phyloP scores from a whole-genome alignment of 2,113 vertebrate species.

The Paracanthobrama guichenoti region DNA sequence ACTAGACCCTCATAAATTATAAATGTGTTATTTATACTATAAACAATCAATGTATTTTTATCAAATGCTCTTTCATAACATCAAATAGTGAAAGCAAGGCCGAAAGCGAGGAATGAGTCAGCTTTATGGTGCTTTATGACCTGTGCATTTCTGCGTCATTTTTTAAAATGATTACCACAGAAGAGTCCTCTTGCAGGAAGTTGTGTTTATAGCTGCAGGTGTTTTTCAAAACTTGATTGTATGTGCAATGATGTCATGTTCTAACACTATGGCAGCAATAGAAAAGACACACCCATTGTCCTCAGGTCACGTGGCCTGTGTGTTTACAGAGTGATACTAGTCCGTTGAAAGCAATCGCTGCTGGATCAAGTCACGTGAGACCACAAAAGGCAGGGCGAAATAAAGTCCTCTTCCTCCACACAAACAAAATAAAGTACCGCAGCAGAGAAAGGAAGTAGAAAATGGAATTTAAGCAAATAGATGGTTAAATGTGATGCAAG shows the following conservation, averaged over 20 bases:
- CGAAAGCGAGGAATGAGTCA: background rate
- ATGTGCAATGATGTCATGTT: slow-evolving; percentile 63
- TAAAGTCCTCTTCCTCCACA: slow-evolving; percentile 31
- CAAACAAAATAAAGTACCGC: slow-evolving; percentile 2
- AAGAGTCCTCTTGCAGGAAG: slow-evolving; percentile 1
- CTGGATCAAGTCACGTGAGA: slow-evolving; percentile 34
- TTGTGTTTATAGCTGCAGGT: slow-evolving; percentile 29
- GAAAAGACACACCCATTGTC: slow-evolving; percentile 53
- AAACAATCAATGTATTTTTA: background rate
- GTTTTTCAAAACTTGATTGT: slow-evolving; percentile 48
- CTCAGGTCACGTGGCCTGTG: slow-evolving; percentile 58
- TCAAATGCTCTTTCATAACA: background rate
- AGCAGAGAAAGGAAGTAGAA: slow-evolving; percentile 8
- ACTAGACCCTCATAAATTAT: background rate
- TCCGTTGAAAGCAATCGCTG: slow-evolving; percentile 59
- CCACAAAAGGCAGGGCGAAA: slow-evolving; percentile 42
- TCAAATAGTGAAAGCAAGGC: background rate
- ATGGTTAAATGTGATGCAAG: background rate
- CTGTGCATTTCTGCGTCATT: background rate
- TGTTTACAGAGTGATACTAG: slow-evolving; percentile 72
- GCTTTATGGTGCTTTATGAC: background rate
- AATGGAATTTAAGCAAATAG: slow-evolving; percentile 5
- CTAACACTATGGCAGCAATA: slow-evolving; percentile 49
- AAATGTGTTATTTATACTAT: background rate
- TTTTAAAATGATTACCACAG: background rate